A percentile compares a stretch with the other conserved stretches of the same genome.
phyloP scores from a whole-genome alignment of 2,888 invertebrate species.

The Volucella bombylans region DNA sequence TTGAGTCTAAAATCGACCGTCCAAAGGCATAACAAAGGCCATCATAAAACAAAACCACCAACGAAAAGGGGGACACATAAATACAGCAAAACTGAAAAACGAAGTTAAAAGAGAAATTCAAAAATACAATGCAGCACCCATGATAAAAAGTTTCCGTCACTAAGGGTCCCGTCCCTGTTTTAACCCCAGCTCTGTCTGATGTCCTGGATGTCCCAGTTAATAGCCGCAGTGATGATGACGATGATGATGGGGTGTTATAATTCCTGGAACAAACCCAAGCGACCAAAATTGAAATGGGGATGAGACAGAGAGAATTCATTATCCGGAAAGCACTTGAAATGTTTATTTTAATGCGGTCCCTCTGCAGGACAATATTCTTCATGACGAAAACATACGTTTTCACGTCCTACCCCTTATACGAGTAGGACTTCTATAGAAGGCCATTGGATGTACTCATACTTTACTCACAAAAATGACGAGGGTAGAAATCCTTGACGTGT shows the following conservation, averaged over 20 bases:
- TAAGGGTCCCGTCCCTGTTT: constrained; percentile 23
- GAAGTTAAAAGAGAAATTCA: constrained; percentile 29
- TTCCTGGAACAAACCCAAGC: constrained; percentile 66
- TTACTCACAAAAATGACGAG: constrained; percentile 43
- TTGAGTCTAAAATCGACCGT: background rate
- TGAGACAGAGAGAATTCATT: constrained; percentile 74
- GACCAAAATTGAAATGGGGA: constrained; percentile 44
- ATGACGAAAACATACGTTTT: constrained; percentile 66
- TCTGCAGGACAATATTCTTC: constrained; percentile 60
- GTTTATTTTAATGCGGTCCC: constrained; percentile 74
- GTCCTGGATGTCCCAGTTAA: constrained; percentile 66
- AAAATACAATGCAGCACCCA: constrained; percentile 50
- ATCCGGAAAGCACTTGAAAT: constrained; percentile 76
- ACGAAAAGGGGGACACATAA: constrained; percentile 12
- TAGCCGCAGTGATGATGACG: constrained; percentile 57
- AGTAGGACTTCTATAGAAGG: background rate
- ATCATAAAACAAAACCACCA: constrained; percentile 52
- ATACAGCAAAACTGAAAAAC: background rate
- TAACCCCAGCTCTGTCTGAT: background rate
- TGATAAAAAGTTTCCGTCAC: constrained; percentile 43
- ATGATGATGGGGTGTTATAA: constrained; percentile 66
- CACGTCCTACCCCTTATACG: background rate
- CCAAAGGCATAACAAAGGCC: constrained; percentile 32
- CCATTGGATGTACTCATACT: background rate
- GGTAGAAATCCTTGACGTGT: constrained; percentile 42